Evolutionary conservation across 2,113 vertebrate genomes (phyloP).

Genomic region (Hippopotamus amphibius): DNA sequence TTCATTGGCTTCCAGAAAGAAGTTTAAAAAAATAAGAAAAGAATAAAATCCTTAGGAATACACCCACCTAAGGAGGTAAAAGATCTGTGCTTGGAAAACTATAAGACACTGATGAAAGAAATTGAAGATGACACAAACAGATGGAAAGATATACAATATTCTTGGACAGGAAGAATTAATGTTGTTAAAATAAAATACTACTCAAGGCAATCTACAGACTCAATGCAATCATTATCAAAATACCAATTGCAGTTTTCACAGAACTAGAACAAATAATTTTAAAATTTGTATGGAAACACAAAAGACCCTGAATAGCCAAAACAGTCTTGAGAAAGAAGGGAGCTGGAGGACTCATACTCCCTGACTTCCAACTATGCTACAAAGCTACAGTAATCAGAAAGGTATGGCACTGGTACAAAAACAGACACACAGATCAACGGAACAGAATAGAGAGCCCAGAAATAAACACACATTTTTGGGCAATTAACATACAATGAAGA

Average conservation of each 20-base stretch:
- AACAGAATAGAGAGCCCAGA: background rate
- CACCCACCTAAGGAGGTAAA: background rate
- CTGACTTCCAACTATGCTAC: background rate
- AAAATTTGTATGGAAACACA: background rate
- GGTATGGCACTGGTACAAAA: background rate
- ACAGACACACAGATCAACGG: background rate
- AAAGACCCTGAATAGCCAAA: background rate
- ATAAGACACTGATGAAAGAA: background rate
- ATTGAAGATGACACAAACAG: background rate
- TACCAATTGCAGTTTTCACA: background rate
- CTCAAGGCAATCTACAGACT: background rate
- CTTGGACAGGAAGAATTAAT: background rate
- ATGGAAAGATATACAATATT: background rate
- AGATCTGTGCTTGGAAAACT: background rate
- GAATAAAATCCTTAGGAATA: background rate
- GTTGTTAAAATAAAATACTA: background rate
- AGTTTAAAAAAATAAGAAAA: background rate
- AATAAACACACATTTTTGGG: background rate
- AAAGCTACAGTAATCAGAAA: background rate
- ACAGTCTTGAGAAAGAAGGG: background rate
- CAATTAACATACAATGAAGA: background rate
- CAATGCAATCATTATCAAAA: background rate
- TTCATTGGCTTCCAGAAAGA: conserved; percentile 35
- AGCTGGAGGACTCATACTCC: background rate
- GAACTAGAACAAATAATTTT: background rate